Evolutionary conservation across 2,888 invertebrate species (phyloP), one percentile per base, ranked within the genome.

Genomic region (Saturnia pavonia): DNA sequence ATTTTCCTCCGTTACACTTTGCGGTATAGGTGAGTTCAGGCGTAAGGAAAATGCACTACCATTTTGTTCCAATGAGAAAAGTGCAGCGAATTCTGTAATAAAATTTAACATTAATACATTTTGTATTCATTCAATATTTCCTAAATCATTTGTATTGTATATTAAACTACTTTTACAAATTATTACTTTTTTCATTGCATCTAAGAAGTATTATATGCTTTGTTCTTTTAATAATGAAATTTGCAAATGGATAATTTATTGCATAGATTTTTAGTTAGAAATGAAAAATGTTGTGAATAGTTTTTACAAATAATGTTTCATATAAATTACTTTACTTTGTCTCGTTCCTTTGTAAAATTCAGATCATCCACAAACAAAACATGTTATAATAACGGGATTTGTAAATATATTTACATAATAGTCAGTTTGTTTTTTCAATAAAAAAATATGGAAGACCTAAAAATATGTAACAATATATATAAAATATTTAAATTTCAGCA

Each of bases 1-100:
- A 68, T 82, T 77, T 34, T 76, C 74, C 27, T 78, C 75, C 70
- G 87, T 48, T 25, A 85, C 48, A 16, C 73, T 76, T n/a, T 73
- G 69, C n/a, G 85, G 76, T 67, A 86, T 67, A 11, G 74, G 40
- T 3, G 67, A 60, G 6, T 69, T 9, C 57, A 72, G 69, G 16
- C 69, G 67, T 69, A 85, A 67, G 22, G 65, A 75, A 4, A 75
- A 67, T 0, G 69, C 71, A 72, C 80, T 79, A 16, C 63, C 75
- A 19, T 51, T 72, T 25, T 71, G 69, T 0, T 27, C 63, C 34
- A 83, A 54, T 6, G 25, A 7, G 73, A 87, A 85, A 72, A 80
- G 78, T 0, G 67, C 8, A 0, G 75, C 68, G 6, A 69, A 72
- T 68, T 80, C 86, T 86, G 73, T 71, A 81, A 81, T 9, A 60